These are phyloP conservation scores for Laothoe populi DNA, from an alignment of 2,888 invertebrate genomes.

Conservation along the genomic window DNA sequence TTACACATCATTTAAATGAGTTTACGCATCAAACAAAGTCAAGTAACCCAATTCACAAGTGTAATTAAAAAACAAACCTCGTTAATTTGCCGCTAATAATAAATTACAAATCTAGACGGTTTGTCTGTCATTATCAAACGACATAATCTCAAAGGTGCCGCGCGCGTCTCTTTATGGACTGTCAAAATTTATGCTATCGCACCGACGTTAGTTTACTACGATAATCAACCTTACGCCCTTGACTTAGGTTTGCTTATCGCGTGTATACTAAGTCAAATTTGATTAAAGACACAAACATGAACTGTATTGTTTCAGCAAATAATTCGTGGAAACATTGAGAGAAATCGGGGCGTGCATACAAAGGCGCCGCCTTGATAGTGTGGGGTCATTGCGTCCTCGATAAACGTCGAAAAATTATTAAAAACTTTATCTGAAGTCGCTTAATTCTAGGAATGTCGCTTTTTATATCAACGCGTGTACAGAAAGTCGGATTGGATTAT, in stretches of 20 bases:
- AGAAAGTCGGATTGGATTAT: not conserved
- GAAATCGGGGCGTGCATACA: constrained; percentile 72
- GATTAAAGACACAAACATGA: constrained; percentile 63
- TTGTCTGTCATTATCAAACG: constrained; percentile 75
- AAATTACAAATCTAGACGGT: constrained; percentile 76
- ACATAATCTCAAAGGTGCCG: constrained; percentile 79
- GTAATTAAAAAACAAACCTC: constrained; percentile 52
- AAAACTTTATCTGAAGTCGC: constrained; percentile 17
- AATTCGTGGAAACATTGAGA: constrained; percentile 75
- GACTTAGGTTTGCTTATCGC: constrained; percentile 36
- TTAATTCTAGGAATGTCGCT: constrained; percentile 5
- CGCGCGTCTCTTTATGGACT: constrained; percentile 35
- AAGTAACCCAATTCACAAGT: constrained; percentile 50
- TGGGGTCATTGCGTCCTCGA: constrained; percentile 52
- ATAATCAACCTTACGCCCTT: constrained; percentile 46
- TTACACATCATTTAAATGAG: not conserved
- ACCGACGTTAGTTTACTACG: constrained; percentile 24
- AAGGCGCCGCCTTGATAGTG: constrained; percentile 64
- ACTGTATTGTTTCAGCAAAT: constrained; percentile 82
- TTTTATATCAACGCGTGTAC: not conserved
- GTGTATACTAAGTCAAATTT: constrained; percentile 34
- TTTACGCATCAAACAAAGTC: not conserved
- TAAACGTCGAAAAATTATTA: constrained; percentile 38
- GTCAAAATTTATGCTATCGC: constrained; percentile 47
- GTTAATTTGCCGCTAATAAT: constrained; percentile 59